Base-by-base conservation (phyloP, 1,140 invertebrate genomes). In the Rhagoletis zephyria region DNA sequence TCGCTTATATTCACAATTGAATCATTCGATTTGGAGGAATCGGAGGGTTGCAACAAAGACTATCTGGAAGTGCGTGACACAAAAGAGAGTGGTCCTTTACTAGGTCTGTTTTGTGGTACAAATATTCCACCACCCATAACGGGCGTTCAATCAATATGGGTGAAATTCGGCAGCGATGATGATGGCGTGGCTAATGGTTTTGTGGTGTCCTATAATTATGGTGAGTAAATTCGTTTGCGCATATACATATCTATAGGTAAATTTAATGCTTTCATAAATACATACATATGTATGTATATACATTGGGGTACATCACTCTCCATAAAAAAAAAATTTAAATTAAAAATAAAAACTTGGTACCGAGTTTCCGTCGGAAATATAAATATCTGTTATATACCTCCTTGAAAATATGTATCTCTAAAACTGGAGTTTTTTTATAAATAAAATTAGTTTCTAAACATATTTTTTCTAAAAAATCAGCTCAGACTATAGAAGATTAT, bases 31-130 rank as follows among this genome's bases (percentile, higher is more conserved):
- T 89, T 98, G 87, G 95, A 95, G 89, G 90, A 93, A 4, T 97
- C 95, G 65, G 95, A 96, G 1, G 94, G 95, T 90, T 98, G 97
- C 90, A 97, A 97, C 90, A 93, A 94, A 51, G 97, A 98, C 93
- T 98, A 97, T 93, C 89, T 98, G 10, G 97, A 98, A 94, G 93
- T 98, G 87, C 95, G 97, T 30, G 95, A 96, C 93, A 90, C 93
- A 0, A 92, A 94, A 90, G 93, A 94, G 0, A 91, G 92, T 51
- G 97, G 97, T 3, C 91, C 91, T 40, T 89, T 98, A 9, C 77
- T 91, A 42, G 95, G 95, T 3, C 93, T 96, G 6, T 97, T 94
- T 90, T 98, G 97, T 93, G 96, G 97, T 1, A 94, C 93, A 63
- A 91, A 93, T 7, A 0, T 92, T 61, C 96, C 96, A 1, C 87